These are phyloP conservation scores for Trimorus sp. DNA, from an alignment of 2,888 invertebrate species.

Conservation along the genomic window DNA sequence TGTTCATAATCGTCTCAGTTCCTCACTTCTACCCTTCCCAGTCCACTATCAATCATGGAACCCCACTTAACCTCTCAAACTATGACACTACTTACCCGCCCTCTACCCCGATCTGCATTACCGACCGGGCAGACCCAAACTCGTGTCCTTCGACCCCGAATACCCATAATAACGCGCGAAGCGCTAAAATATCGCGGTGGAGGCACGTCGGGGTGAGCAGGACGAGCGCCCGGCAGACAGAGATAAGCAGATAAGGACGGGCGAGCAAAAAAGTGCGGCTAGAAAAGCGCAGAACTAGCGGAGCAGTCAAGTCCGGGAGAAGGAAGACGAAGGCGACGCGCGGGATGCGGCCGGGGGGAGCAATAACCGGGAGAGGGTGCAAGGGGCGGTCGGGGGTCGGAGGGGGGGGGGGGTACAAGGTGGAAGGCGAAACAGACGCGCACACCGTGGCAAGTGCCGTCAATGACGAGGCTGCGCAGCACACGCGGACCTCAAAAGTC, in stretches of 20 bases:
- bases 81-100: too few relatives aligned
- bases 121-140: neutral
- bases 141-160: constrained; percentile 62
- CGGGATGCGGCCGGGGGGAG: constrained; percentile 40
- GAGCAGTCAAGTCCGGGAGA: constrained; percentile 60
- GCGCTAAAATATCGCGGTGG: constrained; percentile 63
- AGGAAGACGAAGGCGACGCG: constrained; percentile 40
- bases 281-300: constrained; percentile 63
- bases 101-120: constrained; percentile 7
- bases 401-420: constrained; percentile 10
- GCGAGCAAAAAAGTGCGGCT: constrained; percentile 46
- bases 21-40: too few relatives aligned
- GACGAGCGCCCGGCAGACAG: constrained; percentile 32
- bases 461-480: constrained; percentile 54
- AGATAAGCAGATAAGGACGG: constrained; percentile 48
- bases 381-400: constrained; percentile 11
- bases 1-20: too few relatives aligned
- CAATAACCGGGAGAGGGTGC: constrained; percentile 40
- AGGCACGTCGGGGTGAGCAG: constrained; percentile 32
- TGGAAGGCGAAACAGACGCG: constrained; percentile 54
- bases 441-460: constrained; percentile 47
- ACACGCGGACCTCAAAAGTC: constrained; percentile 45
- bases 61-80: too few relatives aligned
- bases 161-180: constrained; percentile 68
- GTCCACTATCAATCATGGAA: too few relatives aligned